phyloP scores from a whole-genome alignment of 2,888 invertebrate species.

The Oxycera nigricornis region DNA sequence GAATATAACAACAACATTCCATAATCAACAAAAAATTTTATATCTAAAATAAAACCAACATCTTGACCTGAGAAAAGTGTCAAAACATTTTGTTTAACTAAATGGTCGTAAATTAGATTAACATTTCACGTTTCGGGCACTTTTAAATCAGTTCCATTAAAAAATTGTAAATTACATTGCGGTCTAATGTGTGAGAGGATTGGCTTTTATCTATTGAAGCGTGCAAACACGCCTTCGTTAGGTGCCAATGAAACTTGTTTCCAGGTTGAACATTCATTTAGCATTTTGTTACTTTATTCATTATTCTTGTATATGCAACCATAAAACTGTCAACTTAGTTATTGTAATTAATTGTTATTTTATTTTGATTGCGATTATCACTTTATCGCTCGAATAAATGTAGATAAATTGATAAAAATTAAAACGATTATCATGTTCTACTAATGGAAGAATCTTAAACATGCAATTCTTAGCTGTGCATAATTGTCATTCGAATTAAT shows the following conservation, averaged over 20 bases:
- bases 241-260: not conserved
- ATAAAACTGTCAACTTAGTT: conserved; percentile 32
- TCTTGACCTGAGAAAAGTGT: conserved; percentile 50
- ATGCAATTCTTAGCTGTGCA: no score
- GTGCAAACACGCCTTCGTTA: not conserved
- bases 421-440: conserved; percentile 29
- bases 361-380: conserved; percentile 4
- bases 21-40: not conserved
- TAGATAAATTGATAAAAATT: conserved; percentile 15
- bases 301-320: not conserved
- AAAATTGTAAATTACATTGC: conserved; percentile 15
- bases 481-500: no score
- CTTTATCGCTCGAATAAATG: not conserved
- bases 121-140: conserved; percentile 31
- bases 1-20: not conserved
- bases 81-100: conserved; percentile 56
- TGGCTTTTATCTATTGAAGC: conserved; percentile 17
- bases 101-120: conserved; percentile 53
- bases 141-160: conserved; percentile 36
- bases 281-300: conserved; percentile 32
- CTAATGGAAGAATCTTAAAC: conserved; percentile 7
- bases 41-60: conserved; percentile 29
- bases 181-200: not conserved
- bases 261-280: not conserved
- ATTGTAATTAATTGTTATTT: conserved; percentile 35